A percentile compares a stretch with the other conserved stretches of the same genome.
Conservation (phyloP, 37 sponge, comb jelly and placozoan genomes). For the Dysidea cf. avara region DNA sequence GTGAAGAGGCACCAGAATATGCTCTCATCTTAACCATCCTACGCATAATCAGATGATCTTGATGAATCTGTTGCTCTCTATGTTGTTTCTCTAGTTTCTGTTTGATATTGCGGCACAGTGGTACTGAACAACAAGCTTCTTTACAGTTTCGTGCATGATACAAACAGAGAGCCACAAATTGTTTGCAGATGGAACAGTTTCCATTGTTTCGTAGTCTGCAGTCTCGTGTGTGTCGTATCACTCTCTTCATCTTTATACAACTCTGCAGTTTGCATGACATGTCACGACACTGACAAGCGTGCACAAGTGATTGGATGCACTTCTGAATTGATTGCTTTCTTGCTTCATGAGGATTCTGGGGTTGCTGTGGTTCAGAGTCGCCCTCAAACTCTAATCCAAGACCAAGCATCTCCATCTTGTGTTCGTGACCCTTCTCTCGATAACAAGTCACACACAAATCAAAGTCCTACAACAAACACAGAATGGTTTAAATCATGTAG, state of each 20-base stretch:
- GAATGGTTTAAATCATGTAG: no score
- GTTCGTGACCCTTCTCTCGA: slow-evolving; percentile 67
- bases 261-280: slow-evolving; percentile 71
- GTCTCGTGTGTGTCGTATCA: slow-evolving; percentile 81
- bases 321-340: slow-evolving; percentile 78
- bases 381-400: slow-evolving; percentile 35
- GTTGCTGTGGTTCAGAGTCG: no score
- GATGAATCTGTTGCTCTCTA: slow-evolving; percentile 25
- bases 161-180: slow-evolving; percentile 81
- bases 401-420: slow-evolving; percentile 82
- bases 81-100: slow-evolving; percentile 63
- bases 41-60: slow-evolving; percentile 32
- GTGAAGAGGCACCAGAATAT: no score
- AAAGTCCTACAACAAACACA: slow-evolving; percentile 85
- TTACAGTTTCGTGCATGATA: slow-evolving; percentile 90
- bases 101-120: slow-evolving; percentile 87
- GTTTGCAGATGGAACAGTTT: slow-evolving; percentile 86
- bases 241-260: slow-evolving; percentile 93
- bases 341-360: not conserved
- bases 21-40: slow-evolving; percentile 54
- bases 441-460: slow-evolving; percentile 93
- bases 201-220: slow-evolving; percentile 69
- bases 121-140: slow-evolving; percentile 80
- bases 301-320: slow-evolving; percentile 82
- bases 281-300: slow-evolving; percentile 86